A percentile compares a stretch with the other conserved stretches of the same genome.
phyloP scores from a whole-genome alignment of 2,888 invertebrate genomes.

The Hyposoter didymator region DNA sequence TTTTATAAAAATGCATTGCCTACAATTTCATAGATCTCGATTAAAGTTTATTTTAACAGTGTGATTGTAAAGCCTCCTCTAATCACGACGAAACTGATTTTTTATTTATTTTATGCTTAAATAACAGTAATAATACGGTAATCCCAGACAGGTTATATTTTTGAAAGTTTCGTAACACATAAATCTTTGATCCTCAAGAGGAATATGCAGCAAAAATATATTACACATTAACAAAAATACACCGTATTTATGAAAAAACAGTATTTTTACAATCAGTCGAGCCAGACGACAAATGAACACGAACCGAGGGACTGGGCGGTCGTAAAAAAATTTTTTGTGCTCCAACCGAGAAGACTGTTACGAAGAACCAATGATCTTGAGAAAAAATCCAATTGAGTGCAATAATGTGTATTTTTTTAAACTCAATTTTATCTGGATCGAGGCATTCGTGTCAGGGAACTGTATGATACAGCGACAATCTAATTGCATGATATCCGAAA shows the following conservation, averaged over 20 bases:
- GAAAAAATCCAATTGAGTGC: slow-evolving; percentile 9
- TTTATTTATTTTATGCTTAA: slow-evolving; percentile 8
- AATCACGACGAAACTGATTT: not conserved
- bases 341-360: not conserved
- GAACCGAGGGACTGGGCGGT: not conserved
- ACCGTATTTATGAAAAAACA: slow-evolving; percentile 16
- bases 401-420: not conserved
- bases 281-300: not conserved
- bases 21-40: slow-evolving; percentile 27
- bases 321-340: not conserved
- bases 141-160: slow-evolving; percentile 1
- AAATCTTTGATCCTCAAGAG: not conserved
- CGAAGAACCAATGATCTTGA: not conserved
- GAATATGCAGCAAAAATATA: not conserved
- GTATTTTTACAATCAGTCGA: slow-evolving; percentile 23
- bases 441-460: not conserved
- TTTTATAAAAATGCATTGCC: slow-evolving; percentile 20
- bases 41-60: slow-evolving; percentile 18
- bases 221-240: slow-evolving; percentile 3
- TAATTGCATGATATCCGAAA: slow-evolving; percentile 10
- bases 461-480: not conserved
- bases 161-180: slow-evolving; percentile 8
- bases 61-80: slow-evolving; percentile 11
- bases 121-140: not conserved
- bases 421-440: not conserved